Percentiles rank a stretch among this genome's conserved stretches.
phyloP scores from a whole-genome alignment of 2,797 vertebrate species.

The Numenius phaeopus region DNA sequence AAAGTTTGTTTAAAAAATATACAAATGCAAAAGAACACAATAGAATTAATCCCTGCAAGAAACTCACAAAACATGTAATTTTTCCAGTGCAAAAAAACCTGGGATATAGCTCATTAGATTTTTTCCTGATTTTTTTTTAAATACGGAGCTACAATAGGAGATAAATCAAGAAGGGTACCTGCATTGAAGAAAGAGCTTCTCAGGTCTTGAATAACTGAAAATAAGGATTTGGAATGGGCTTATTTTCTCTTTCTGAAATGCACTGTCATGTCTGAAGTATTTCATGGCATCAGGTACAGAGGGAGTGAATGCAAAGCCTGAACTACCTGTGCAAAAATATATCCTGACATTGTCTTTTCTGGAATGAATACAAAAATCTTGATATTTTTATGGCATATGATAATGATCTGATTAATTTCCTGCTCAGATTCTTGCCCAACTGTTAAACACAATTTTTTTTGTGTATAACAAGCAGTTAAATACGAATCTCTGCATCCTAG shows the following conservation, averaged over 20 bases:
- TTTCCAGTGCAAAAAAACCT: not conserved
- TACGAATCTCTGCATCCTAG: conserved; percentile 7
- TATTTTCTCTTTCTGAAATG: not conserved
- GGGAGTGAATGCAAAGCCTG: not conserved
- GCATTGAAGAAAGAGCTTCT: not conserved
- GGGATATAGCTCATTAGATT: not conserved
- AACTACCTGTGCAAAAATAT: not conserved
- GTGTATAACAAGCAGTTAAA: conserved; percentile 3
- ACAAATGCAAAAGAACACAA: not conserved
- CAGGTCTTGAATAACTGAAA: not conserved
- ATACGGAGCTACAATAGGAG: not conserved
- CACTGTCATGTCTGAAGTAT: not conserved
- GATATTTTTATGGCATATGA: conserved; percentile 7
- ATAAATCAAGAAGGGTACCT: not conserved
- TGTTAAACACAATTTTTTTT: not conserved
- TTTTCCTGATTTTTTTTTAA: not conserved
- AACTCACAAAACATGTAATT: not conserved
- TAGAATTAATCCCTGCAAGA: not conserved
- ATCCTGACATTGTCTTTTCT: not conserved
- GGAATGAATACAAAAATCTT: not conserved
- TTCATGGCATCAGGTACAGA: not conserved
- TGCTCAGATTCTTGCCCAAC: conserved; percentile 6
- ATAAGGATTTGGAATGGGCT: not conserved
- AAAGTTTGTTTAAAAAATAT: not conserved
- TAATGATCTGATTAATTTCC: conserved; percentile 62